Evolutionary conservation across 2,888 invertebrate species (phyloP).

Genomic region (Petrolisthes manimaculis): DNA sequence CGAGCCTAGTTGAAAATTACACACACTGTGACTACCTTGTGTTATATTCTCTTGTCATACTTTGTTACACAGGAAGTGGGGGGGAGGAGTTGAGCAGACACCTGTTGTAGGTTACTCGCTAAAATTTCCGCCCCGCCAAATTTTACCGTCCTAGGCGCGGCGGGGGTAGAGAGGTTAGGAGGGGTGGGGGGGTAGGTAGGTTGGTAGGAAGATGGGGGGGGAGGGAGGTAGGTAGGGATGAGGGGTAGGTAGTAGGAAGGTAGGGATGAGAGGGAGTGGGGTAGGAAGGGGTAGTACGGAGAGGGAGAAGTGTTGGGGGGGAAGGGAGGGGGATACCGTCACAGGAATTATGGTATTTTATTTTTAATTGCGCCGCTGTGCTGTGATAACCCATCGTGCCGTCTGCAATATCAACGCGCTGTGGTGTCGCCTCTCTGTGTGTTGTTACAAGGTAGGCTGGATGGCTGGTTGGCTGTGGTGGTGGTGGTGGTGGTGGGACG

Average conservation of each 20-base stretch:
- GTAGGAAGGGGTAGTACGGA: not conserved
- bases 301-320: too few relatives aligned
- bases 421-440: not conserved
- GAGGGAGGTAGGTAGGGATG: not conserved
- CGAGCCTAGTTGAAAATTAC: not conserved
- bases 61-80: constrained; percentile 29
- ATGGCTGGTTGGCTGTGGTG: not conserved
- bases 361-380: constrained; percentile 1
- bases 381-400: not conserved
- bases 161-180: not conserved
- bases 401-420: not conserved
- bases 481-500: not conserved
- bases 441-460: not conserved
- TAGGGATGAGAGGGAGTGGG: not conserved
- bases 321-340: constrained; percentile 14
- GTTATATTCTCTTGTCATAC: not conserved
- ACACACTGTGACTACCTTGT: not conserved
- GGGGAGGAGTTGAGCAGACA: constrained; percentile 35
- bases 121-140: constrained; percentile 45
- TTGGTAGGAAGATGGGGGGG: too few relatives aligned
- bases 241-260: not conserved
- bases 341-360: not conserved
- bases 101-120: constrained; percentile 54
- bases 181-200: too few relatives aligned
- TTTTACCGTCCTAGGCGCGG: constrained; percentile 9